Base-by-base conservation (phyloP, 2,797 vertebrate genomes). In the Poeciliopsis infans region DNA sequence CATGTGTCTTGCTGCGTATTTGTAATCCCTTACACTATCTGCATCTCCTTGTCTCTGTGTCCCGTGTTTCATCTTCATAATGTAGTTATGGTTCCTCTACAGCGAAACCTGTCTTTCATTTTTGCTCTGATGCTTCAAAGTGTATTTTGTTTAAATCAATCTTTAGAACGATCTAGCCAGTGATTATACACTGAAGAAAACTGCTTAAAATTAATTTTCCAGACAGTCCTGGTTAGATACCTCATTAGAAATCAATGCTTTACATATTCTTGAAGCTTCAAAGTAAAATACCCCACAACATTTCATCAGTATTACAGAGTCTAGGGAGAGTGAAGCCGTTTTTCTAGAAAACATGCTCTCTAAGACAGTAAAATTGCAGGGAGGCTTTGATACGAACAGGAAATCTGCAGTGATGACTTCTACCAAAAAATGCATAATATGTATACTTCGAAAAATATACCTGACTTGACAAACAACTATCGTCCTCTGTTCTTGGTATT, bases 11-110 rank as follows among this genome's bases (percentile, higher is more conserved):
- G 79, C 80, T 77, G 77, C 46, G 45, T 79, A 80, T 81, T 89
- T 82, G 80, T 87, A 88, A 89, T 90, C 83, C 33, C n/a, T 81
- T 66, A 75, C 73, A 51, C 80, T 72, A 55, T 79, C 86, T 85
- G 72, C 72, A 59, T 18, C 46, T 51, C 76, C 82, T 10, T 79
- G 36, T 78, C 75, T 76, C 57, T 81, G 33, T 75, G 36, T 75
- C 75, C 77, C n/a, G 72, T 53, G 71, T 88, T 90, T 90, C 86
- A 82, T 91, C 89, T 89, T 61, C 79, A 81, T 84, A 80, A 86
- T 25, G 75, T 59, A 79, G 82, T 90, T 87, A 87, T 85, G 79
- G 73, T 53, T 20, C 75, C 84, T 88, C 84, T 76, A 86, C 82
- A 45, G 5, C 55, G 10, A 46, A 70, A 70, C 23, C 55, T 18